Percentiles rank a stretch among this genome's conserved stretches.
Conservation (phyloP, 2,113 vertebrate genomes). For the Peromyscus maniculatus region DNA sequence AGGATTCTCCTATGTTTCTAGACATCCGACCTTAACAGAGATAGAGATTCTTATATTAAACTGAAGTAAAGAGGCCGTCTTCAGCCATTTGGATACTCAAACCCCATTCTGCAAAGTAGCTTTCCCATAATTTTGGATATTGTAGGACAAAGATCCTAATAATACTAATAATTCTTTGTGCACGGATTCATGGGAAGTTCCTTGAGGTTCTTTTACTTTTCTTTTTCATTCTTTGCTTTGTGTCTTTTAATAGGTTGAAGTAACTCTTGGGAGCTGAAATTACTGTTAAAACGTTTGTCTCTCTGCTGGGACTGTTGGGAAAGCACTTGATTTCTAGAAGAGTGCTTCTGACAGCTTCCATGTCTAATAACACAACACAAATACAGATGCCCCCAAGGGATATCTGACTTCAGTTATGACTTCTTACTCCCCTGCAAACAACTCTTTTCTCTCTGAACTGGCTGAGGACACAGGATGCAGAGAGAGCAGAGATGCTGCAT, state of each 20-base stretch:
- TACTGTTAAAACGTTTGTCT: not conserved
- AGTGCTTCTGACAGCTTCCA: not conserved
- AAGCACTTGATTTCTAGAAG: slow-evolving; percentile 35
- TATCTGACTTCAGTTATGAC: slow-evolving; percentile 43
- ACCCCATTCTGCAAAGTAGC: not conserved
- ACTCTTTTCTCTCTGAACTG: not conserved
- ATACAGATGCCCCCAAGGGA: not conserved
- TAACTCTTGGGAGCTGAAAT: slow-evolving; percentile 4
- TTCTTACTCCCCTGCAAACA: not conserved
- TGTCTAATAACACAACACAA: not conserved
- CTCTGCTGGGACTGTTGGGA: not conserved
- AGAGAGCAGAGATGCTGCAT: not conserved
- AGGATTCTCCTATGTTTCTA: slow-evolving; percentile 23
- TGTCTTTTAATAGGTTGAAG: not conserved
- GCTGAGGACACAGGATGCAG: too few relatives aligned
- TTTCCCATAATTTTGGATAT: not conserved
- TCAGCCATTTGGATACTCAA: not conserved
- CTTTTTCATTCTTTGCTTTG: slow-evolving; percentile 11
- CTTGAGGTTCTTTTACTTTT: not conserved
- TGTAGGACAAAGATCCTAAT: not conserved
- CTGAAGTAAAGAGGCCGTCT: not conserved
- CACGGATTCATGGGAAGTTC: not conserved
- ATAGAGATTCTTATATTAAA: not conserved
- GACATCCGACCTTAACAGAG: not conserved
- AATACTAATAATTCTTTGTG: not conserved